Percentiles rank a stretch among this genome's conserved stretches.
Evolutionary conservation across 1,140 invertebrate species (phyloP).

Genomic region (Proctacanthus coquilletti): DNA sequence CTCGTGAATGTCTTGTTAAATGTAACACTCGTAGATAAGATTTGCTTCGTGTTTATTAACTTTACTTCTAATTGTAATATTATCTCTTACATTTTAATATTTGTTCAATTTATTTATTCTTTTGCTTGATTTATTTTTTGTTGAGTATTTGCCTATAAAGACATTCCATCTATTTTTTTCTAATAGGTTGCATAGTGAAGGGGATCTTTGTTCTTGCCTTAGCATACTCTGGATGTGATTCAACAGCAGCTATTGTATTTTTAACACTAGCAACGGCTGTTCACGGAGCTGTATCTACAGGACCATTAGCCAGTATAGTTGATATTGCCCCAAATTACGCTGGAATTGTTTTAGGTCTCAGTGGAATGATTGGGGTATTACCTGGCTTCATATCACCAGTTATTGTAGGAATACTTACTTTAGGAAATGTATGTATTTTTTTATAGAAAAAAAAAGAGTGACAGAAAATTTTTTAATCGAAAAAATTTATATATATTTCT

Average conservation of each 20-base stretch:
- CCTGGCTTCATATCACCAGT: constrained; percentile 41
- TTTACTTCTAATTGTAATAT: not conserved
- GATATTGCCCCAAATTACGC: constrained; percentile 55
- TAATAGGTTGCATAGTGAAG: constrained; percentile 34
- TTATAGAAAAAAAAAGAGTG: not conserved
- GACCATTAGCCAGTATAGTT: constrained; percentile 43
- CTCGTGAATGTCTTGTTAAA: too few species aligned
- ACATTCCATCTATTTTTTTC: constrained; percentile 9
- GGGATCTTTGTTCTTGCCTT: constrained; percentile 39
- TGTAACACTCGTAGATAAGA: too few species aligned
- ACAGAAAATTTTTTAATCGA: not conserved
- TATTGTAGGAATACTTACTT: constrained; percentile 41
- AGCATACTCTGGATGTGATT: constrained; percentile 45
- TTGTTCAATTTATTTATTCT: constrained; percentile 6
- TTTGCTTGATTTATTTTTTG: constrained; percentile 2
- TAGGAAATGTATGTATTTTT: constrained; percentile 37
- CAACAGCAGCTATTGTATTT: constrained; percentile 39
- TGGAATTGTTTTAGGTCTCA: constrained; percentile 42
- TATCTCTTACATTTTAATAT: too few species aligned
- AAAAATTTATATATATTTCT: constrained; percentile 4
- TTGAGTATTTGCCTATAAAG: too few species aligned
- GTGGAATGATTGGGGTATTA: constrained; percentile 34
- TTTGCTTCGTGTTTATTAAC: constrained; percentile 1
- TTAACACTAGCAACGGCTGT: constrained; percentile 42
- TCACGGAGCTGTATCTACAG: constrained; percentile 49